A percentile compares a stretch with the other conserved stretches of the same genome.
Evolutionary conservation across 1,140 invertebrate genomes (phyloP).

Genomic region (Riptortus pedestris): DNA sequence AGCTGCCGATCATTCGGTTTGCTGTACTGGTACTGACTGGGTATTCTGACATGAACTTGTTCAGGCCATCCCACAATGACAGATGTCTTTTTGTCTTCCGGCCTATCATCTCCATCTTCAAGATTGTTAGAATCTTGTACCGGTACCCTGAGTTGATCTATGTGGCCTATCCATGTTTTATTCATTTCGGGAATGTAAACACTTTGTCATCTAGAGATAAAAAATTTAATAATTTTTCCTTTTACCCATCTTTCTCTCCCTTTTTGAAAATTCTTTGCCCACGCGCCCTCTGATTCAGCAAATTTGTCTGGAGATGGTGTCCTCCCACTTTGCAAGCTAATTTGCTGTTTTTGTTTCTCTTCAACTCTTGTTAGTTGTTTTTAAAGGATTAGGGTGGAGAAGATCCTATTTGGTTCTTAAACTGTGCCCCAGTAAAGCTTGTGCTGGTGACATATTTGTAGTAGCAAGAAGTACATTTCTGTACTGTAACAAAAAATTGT

Average conservation of each 20-base stretch:
- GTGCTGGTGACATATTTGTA: conserved; percentile 20
- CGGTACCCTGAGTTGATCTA: not conserved
- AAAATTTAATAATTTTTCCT: not conserved
- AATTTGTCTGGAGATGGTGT: not conserved
- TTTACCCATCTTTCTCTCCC: not conserved
- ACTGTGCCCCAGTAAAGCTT: conserved; percentile 9
- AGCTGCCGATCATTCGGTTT: not conserved
- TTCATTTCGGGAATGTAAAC: not conserved
- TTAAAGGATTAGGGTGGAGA: conserved; percentile 3
- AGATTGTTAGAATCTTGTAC: not conserved
- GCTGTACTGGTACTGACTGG: not conserved
- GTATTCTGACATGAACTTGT: not conserved
- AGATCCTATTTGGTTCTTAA: not conserved
- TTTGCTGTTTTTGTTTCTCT: not conserved
- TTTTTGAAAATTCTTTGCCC: not conserved
- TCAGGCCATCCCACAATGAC: no score
- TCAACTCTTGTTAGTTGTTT: not conserved
- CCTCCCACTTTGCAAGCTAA: not conserved
- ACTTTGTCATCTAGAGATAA: not conserved
- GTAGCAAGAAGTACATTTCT: conserved; percentile 15
- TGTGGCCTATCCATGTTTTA: not conserved
- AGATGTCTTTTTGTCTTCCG: conserved; percentile 30
- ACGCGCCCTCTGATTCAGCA: not conserved
- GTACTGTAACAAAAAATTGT: conserved; percentile 21
- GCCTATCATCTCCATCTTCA: conserved; percentile 21